Base-by-base conservation (phyloP, 2,888 invertebrate genomes). In the Rhopalosiphum nymphaeae region DNA sequence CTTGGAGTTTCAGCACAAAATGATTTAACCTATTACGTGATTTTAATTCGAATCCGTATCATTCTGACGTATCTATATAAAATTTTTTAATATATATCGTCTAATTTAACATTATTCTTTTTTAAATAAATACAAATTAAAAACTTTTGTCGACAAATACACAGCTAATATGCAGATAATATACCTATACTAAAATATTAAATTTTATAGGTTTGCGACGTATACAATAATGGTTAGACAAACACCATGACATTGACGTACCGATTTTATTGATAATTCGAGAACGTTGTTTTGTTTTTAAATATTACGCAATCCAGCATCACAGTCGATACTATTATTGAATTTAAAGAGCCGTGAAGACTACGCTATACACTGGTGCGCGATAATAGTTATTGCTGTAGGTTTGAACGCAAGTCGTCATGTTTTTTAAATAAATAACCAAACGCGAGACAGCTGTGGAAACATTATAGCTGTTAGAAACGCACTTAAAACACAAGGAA, bases 391-490 rank as follows among this genome's bases (percentile, higher is more conserved):
- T 78, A 36, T 78, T 78, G 78, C 78, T 78, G 36, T 78, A 78
- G 36, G 36, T 36, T 78, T 78, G 9, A 78, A 21, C 36, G 21
- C 21, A 36, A 78, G 78, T 36, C 78, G 78, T 78, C 78, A 42
- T 78, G 36, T 78, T 78, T 78, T 78, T 78, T 78, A 78, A 78
- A 78, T 78, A 78, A 78, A 78, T 36, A 78, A 36, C 78, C 36
- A 78, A 78, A 36, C 78, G 78, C 3, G 36, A 21, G 36, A 78
- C 78, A 78, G 78, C 36, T 78, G 36, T 36, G 36, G 78, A 36
- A 78, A 36, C 36, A 78, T 78, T 78, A 78, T 36, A 78, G 78
- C 78, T 36, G n/a, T 88, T 53, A 36, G 88, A 88, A 36, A 36
- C 88, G 53, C 88, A 88, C 88, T 25, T 36, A 25, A 53, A 53